These are phyloP conservation scores for Drosophila rufa DNA, from an alignment of 1,140 invertebrate species.

Conservation along the genomic window DNA sequence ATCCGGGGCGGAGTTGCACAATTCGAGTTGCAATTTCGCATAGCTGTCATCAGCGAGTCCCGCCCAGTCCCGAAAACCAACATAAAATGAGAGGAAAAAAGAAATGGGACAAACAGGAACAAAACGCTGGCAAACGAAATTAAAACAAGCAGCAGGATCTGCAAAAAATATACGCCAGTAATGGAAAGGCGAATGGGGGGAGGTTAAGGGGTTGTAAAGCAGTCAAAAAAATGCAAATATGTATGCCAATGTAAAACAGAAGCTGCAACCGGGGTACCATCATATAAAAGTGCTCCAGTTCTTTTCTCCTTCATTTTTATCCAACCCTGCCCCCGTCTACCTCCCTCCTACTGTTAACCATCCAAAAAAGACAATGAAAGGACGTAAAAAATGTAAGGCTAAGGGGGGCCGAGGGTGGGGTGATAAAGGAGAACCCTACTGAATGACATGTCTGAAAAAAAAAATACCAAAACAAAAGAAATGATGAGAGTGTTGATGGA, in stretches of 20 bases:
- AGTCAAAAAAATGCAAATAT: conserved; percentile 67
- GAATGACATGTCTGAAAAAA: conserved; percentile 52
- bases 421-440: conserved; percentile 24
- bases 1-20: conserved; percentile 1
- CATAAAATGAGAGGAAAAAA: conserved; percentile 5
- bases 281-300: conserved; percentile 52
- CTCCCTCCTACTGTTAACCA: conserved; percentile 19
- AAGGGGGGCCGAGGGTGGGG: background rate
- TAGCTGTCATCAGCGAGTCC: conserved; percentile 53
- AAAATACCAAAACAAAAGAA: conserved; percentile 44
- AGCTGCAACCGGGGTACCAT: conserved; percentile 44
- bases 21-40: conserved; percentile 52
- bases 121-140: conserved; percentile 64
- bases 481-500: conserved; percentile 52
- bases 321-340: background rate
- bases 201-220: conserved; percentile 28
- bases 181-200: background rate
- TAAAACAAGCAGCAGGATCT: conserved; percentile 60
- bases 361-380: conserved; percentile 57
- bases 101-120: conserved; percentile 14
- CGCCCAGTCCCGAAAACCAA: conserved; percentile 4
- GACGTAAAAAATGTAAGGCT: conserved; percentile 45
- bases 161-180: conserved; percentile 11
- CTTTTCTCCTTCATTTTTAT: conserved; percentile 7
- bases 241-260: conserved; percentile 68